These are phyloP conservation scores for Stomorhina lunata DNA, from an alignment of 2,888 invertebrate genomes.

Conservation along the genomic window DNA sequence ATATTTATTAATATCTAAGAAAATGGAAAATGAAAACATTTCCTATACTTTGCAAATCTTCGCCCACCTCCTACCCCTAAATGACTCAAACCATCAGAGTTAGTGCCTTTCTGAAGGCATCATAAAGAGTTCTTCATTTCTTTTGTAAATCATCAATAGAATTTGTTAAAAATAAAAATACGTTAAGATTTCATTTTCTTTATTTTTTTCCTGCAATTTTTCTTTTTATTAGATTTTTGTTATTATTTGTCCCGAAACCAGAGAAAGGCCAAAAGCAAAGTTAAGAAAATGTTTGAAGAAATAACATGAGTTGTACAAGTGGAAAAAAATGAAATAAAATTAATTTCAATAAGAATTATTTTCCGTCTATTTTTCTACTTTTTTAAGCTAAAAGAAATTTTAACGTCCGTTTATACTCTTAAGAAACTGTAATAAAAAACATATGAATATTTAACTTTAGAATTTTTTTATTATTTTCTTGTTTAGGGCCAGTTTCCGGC, in stretches of 20 bases:
- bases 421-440: conserved; percentile 3
- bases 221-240: conserved; percentile 1
- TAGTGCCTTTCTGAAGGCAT: no score
- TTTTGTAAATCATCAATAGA: conserved; percentile 34
- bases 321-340: conserved; percentile 53
- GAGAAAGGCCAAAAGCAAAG: not conserved
- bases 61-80: no score
- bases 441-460: conserved; percentile 26
- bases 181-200: not conserved
- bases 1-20: not conserved
- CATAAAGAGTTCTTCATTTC: not conserved
- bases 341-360: conserved; percentile 61
- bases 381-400: not conserved
- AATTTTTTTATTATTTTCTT: not conserved
- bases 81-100: no score
- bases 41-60: no score
- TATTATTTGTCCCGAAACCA: not conserved
- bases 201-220: not conserved
- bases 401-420: not conserved
- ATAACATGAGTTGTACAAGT: not conserved
- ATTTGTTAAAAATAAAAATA: conserved; percentile 8
- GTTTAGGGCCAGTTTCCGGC: conserved; percentile 49
- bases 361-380: conserved; percentile 33
- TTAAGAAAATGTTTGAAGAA: not conserved
- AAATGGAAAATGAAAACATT: not conserved